Evolutionary conservation across 2,888 invertebrate genomes (phyloP).

Genomic region (Orthosia gracilis): DNA sequence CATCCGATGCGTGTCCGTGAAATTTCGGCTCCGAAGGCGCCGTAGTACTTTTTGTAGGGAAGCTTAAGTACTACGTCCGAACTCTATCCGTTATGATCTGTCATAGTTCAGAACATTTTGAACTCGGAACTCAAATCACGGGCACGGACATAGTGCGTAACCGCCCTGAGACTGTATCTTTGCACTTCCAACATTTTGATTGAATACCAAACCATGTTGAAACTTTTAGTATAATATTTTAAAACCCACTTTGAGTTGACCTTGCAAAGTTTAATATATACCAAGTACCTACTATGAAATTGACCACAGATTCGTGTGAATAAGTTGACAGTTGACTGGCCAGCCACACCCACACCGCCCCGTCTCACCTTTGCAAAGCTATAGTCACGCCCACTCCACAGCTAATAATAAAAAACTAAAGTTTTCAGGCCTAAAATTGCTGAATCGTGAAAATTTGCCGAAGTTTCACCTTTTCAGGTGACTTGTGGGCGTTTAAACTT

Average conservation of each 20-base stretch:
- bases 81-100: too few species aligned
- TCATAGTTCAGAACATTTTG: too few species aligned
- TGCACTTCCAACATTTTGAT: not conserved
- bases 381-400: conserved; percentile 4
- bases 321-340: conserved; percentile 44
- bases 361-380: conserved; percentile 39
- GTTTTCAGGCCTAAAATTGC: conserved; percentile 5
- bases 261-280: conserved; percentile 15
- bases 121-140: too few species aligned
- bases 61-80: too few species aligned
- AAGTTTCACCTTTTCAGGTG: conserved; percentile 23
- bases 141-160: too few species aligned
- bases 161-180: too few species aligned
- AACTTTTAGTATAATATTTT: not conserved
- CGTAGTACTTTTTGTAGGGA: too few species aligned
- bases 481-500: conserved; percentile 12
- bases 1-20: too few species aligned
- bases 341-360: conserved; percentile 43
- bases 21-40: too few species aligned
- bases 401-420: conserved; percentile 20
- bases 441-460: conserved; percentile 13
- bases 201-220: not conserved
- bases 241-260: conserved; percentile 1
- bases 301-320: conserved; percentile 42
- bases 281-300: conserved; percentile 25